Evolutionary conservation across 64 coral and sea anemone genomes (phyloP).

Genomic region (Astreopora myriophthalma): DNA sequence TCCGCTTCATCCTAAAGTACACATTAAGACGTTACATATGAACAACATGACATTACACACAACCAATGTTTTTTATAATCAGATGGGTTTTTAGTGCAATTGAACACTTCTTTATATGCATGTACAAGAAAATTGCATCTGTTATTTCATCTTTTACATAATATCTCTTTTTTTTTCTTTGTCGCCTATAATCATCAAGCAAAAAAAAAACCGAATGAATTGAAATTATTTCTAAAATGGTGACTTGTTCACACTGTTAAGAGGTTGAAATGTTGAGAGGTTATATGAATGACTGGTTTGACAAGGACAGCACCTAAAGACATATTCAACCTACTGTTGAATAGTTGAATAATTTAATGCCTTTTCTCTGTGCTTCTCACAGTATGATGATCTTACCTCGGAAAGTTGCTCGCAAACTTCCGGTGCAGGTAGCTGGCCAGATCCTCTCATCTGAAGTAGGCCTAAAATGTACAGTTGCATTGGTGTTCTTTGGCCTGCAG

Average conservation of each 20-base stretch:
- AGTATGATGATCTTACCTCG: slow-evolving; percentile 26
- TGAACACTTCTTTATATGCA: neutral
- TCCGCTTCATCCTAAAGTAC: slow-evolving; percentile 12
- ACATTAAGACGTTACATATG: slow-evolving; percentile 9
- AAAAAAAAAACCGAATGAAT: neutral
- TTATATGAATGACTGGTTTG: slow-evolving; percentile 11
- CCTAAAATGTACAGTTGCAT: slow-evolving; percentile 62
- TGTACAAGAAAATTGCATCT: neutral
- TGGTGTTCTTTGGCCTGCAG: slow-evolving; percentile 50
- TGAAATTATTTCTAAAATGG: slow-evolving; percentile 24
- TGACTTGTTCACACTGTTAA: slow-evolving; percentile 22
- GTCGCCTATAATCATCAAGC: neutral
- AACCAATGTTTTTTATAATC: slow-evolving; percentile 12
- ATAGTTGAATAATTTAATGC: slow-evolving; percentile 20
- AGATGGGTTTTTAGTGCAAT: slow-evolving; percentile 18
- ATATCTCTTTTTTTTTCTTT: neutral
- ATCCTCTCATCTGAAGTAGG: slow-evolving; percentile 48
- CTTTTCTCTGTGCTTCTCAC: slow-evolving; percentile 9
- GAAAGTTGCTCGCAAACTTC: slow-evolving; percentile 40
- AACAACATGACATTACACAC: slow-evolving; percentile 5
- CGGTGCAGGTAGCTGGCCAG: slow-evolving; percentile 20
- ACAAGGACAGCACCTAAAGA: slow-evolving; percentile 16
- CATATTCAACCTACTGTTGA: slow-evolving; percentile 27
- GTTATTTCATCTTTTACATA: too few relatives aligned
- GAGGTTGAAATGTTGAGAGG: neutral